Conservation (phyloP, 2,888 invertebrate species). For the Schizotus pectinicornis region DNA sequence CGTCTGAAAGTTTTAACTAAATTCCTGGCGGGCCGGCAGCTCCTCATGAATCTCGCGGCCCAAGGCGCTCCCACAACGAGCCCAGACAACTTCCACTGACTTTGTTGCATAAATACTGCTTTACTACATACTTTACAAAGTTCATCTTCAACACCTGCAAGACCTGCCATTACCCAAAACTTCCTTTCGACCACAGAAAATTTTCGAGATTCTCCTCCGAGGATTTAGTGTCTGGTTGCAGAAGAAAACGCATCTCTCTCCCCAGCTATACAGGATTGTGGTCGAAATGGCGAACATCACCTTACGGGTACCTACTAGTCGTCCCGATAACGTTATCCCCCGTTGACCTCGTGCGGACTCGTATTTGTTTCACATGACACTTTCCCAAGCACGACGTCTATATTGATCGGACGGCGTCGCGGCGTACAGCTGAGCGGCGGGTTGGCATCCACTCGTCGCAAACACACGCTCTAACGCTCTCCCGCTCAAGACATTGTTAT, state of each 20-base stretch:
- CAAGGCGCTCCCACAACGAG: conserved; percentile 18
- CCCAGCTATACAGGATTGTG: background rate
- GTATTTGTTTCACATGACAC: conserved; percentile 51
- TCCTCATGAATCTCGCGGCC: conserved; percentile 27
- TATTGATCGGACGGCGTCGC: conserved; percentile 46
- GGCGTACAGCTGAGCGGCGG: conserved; percentile 41
- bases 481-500: conserved; percentile 35
- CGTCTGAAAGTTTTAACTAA: conserved; percentile 35
- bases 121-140: conserved; percentile 14
- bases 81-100: conserved; percentile 29
- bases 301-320: conserved; percentile 36
- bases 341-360: conserved; percentile 42
- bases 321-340: conserved; percentile 42
- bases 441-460: conserved; percentile 28
- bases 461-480: conserved; percentile 33
- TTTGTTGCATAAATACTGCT: conserved; percentile 24
- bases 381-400: conserved; percentile 48
- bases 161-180: background rate
- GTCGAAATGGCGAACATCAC: conserved; percentile 14
- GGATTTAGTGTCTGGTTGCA: too few relatives aligned
- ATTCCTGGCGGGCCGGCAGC: conserved; percentile 33
- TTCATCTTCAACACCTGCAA: conserved; percentile 6
- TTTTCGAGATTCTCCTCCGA: background rate
- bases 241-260: background rate
- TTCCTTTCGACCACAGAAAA: background rate